Conservation (phyloP, 2,888 invertebrate genomes). For the Brachyptera risi region DNA sequence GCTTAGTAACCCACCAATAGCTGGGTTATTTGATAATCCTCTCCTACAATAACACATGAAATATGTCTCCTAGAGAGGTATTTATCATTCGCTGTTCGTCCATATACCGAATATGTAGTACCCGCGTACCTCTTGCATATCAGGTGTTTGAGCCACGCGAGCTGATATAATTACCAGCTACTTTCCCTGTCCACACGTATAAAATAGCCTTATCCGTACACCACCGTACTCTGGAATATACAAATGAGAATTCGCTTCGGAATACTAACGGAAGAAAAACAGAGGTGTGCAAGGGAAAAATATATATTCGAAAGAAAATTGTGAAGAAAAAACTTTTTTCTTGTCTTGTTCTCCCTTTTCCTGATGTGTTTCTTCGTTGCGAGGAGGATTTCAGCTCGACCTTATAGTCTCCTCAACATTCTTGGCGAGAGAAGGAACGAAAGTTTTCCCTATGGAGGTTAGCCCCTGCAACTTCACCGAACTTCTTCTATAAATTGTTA, state of each 20-base stretch:
- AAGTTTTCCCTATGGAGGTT: conserved; percentile 20
- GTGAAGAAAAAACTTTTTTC: conserved; percentile 14
- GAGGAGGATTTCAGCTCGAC: conserved; percentile 1
- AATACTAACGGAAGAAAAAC: conserved; percentile 18
- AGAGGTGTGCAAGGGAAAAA: conserved; percentile 6
- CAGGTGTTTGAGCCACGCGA: neutral
- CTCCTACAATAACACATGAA: too few relatives aligned
- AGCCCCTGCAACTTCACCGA: conserved; percentile 11
- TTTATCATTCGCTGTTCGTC: too few relatives aligned
- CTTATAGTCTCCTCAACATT: conserved; percentile 18
- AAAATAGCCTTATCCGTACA: neutral
- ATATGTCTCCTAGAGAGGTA: too few relatives aligned
- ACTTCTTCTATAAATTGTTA: conserved; percentile 22
- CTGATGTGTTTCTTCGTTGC: conserved; percentile 14
- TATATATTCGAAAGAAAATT: conserved; percentile 7
- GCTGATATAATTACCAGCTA: neutral
- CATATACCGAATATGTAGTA: too few relatives aligned
- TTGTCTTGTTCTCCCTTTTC: conserved; percentile 8
- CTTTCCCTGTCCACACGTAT: conserved; percentile 12
- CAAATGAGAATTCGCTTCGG: conserved; percentile 11
- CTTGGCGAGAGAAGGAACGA: conserved; percentile 13
- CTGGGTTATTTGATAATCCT: too few relatives aligned
- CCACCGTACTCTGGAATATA: conserved; percentile 13
- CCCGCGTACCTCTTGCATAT: too few relatives aligned
- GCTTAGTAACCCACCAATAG: too few relatives aligned